Percentiles rank a stretch among this genome's conserved stretches.
Evolutionary conservation across 2,113 vertebrate genomes (phyloP).

Genomic region (Zosterops japonicus): DNA sequence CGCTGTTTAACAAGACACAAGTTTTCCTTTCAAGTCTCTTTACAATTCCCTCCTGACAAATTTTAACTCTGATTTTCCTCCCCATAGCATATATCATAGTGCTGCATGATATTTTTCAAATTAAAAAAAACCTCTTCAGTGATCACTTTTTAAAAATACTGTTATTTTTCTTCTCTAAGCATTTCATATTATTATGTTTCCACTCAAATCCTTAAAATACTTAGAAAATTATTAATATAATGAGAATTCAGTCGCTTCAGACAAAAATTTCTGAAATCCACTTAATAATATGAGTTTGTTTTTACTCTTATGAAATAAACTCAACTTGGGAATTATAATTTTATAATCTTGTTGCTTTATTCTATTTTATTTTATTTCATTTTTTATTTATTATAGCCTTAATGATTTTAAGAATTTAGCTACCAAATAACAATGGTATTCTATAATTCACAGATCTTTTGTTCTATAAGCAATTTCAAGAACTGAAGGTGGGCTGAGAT

Average conservation of each 20-base stretch:
- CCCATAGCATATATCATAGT: not conserved
- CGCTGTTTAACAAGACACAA: not conserved
- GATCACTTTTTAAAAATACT: not conserved
- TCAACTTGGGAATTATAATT: not conserved
- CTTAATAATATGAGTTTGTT: not conserved
- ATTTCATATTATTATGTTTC: not conserved
- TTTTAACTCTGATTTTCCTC: not conserved
- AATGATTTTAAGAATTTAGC: not conserved
- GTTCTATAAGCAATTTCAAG: not conserved
- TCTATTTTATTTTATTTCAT: not conserved
- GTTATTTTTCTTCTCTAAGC: not conserved
- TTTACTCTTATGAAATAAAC: not conserved
- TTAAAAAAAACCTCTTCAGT: not conserved
- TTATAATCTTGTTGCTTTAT: not conserved
- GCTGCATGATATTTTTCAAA: not conserved
- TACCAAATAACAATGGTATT: not conserved
- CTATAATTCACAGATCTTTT: not conserved
- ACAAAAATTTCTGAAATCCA: not conserved
- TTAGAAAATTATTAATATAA: not conserved
- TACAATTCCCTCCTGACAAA: not conserved
- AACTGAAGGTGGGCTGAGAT: not conserved
- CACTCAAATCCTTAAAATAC: not conserved
- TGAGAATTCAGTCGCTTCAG: not conserved
- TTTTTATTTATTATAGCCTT: not conserved
- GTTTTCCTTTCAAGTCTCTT: not conserved